These are phyloP conservation scores for Caradrina kadenii DNA, from an alignment of 2,888 invertebrate genomes.

Conservation along the genomic window DNA sequence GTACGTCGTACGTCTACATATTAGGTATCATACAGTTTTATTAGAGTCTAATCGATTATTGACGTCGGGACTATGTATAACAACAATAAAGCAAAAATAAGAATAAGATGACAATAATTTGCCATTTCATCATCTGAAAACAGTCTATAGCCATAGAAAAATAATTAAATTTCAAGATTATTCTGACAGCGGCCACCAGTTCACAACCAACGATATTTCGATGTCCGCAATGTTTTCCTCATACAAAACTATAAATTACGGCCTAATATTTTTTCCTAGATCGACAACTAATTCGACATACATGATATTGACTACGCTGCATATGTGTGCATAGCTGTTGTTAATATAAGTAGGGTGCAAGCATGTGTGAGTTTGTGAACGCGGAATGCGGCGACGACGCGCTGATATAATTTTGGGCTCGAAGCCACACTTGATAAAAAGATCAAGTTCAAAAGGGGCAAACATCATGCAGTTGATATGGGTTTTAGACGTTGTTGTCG, in stretches of 20 bases:
- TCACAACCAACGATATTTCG: background rate
- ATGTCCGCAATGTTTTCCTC: constrained; percentile 7
- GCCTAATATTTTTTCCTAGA: constrained; percentile 30
- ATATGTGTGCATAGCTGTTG: constrained; percentile 50
- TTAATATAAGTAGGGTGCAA: constrained; percentile 41
- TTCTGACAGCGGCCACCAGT: background rate
- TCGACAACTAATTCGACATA: constrained; percentile 36
- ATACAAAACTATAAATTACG: constrained; percentile 9
- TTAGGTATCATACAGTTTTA: too few species aligned
- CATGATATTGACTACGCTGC: constrained; percentile 24
- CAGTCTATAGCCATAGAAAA: too few species aligned
- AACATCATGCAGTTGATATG: constrained; percentile 73
- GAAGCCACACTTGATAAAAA: constrained; percentile 85
- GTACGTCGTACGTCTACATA: background rate
- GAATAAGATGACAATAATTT: background rate
- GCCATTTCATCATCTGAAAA: background rate
- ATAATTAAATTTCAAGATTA: background rate
- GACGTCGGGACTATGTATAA: too few species aligned
- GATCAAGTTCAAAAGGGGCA: constrained; percentile 89
- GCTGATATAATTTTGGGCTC: constrained; percentile 84
- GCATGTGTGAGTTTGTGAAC: constrained; percentile 74
- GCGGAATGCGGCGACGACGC: constrained; percentile 81
- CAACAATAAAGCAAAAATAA: background rate
- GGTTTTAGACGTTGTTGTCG: constrained; percentile 62
- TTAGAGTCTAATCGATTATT: too few species aligned